Conservation (phyloP, 2,113 vertebrate genomes). For the Penelope pileata region DNA sequence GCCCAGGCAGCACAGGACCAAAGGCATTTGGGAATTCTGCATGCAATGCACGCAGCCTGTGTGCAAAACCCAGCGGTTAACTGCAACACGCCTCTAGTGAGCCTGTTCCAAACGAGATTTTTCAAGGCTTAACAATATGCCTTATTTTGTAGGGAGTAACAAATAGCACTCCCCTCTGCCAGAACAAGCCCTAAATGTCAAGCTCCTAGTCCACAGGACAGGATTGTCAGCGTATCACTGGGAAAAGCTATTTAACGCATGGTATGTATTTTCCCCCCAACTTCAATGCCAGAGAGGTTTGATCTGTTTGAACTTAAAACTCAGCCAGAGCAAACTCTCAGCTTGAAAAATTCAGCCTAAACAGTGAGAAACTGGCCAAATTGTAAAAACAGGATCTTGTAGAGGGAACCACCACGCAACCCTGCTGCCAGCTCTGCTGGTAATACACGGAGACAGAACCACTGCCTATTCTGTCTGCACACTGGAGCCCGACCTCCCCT, state of each 20-base stretch:
- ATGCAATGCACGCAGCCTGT: accelerated
- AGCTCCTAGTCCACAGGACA: not conserved
- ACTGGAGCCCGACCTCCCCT: not conserved
- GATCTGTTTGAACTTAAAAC: slow-evolving; percentile 41
- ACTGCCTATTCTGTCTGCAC: not conserved
- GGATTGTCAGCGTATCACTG: not conserved
- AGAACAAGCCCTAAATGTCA: not conserved
- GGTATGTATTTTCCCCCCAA: not conserved
- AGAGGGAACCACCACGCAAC: not conserved
- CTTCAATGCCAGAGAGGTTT: slow-evolving; percentile 9
- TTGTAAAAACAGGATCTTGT: not conserved
- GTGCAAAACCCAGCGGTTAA: not conserved
- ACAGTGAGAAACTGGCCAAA: not conserved
- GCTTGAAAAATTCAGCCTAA: not conserved
- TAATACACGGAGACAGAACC: not conserved
- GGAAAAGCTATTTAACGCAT: not conserved
- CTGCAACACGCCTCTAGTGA: not conserved
- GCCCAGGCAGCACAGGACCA: not conserved
- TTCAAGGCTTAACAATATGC: accelerated
- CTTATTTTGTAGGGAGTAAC: not conserved
- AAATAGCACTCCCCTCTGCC: not conserved
- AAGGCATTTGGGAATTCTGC: not conserved
- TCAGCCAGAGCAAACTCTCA: slow-evolving; percentile 26
- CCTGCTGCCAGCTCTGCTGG: slow-evolving; percentile 48
- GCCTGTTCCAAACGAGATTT: not conserved